phyloP scores from a whole-genome alignment of 2,888 invertebrate genomes.

The Drosophila falleni region DNA sequence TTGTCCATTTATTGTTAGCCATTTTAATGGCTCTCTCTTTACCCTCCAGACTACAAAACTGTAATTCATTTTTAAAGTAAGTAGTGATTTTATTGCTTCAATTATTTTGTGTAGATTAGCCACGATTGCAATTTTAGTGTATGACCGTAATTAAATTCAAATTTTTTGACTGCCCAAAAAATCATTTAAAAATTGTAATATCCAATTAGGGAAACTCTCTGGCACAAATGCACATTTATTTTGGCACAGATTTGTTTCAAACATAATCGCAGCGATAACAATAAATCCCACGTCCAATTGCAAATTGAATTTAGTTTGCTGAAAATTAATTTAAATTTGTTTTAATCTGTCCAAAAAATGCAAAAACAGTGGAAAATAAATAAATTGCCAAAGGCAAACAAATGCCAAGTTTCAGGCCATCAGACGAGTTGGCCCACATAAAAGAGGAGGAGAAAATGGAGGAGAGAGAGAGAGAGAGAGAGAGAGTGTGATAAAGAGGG shows the following conservation, averaged over 20 bases:
- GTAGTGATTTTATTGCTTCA: slow-evolving; percentile 10
- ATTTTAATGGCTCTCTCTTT: slow-evolving; percentile 16
- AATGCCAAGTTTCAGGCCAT: slow-evolving; percentile 34
- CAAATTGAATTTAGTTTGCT: slow-evolving; percentile 60
- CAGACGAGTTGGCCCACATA: slow-evolving; percentile 32
- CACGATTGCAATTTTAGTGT: slow-evolving; percentile 21
- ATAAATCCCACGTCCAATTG: slow-evolving; percentile 32
- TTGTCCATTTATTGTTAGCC: slow-evolving; percentile 35
- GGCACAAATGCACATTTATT: slow-evolving; percentile 20
- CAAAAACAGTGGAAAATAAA: slow-evolving; percentile 49
- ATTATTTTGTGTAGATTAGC: slow-evolving; percentile 35
- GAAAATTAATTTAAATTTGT: slow-evolving; percentile 58
- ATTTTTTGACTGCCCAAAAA: slow-evolving; percentile 31
- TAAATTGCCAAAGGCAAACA: slow-evolving; percentile 46
- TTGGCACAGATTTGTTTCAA: slow-evolving; percentile 30
- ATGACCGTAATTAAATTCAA: slow-evolving; percentile 39
- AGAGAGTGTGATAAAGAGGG: background rate
- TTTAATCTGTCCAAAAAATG: slow-evolving; percentile 51
- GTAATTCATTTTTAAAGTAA: slow-evolving; percentile 37
- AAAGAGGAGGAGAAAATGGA: no score
- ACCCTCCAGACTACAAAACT: slow-evolving; percentile 20
- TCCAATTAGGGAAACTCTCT: slow-evolving; percentile 43
- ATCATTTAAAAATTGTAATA: slow-evolving; percentile 44
- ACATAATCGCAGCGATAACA: slow-evolving; percentile 40
- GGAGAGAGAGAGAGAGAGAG: background rate